Percentiles rank a stretch among this genome's conserved stretches.
Evolutionary conservation across 2,797 vertebrate genomes (phyloP).

Genomic region (Brotula barbata): DNA sequence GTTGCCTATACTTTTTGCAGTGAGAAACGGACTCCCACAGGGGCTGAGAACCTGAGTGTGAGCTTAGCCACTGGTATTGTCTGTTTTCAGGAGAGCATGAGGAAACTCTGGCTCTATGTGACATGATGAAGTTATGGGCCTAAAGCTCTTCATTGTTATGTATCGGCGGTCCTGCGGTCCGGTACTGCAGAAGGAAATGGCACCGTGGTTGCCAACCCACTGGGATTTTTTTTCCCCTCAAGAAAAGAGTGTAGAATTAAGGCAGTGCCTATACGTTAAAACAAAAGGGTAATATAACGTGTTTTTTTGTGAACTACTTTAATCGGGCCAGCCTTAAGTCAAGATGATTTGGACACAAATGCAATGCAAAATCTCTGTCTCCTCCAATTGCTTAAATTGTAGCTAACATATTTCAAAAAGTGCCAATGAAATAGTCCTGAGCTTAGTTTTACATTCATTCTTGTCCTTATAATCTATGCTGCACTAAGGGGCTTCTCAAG

Average conservation of each 20-base stretch:
- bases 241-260: conserved; percentile 39
- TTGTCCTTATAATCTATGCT: conserved; percentile 48
- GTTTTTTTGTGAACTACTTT: conserved; percentile 47
- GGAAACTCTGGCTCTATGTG: conserved; percentile 58
- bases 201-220: conserved; percentile 41
- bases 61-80: conserved; percentile 43
- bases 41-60: conserved; percentile 36
- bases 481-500: conserved; percentile 63
- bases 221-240: conserved; percentile 6
- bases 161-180: conserved; percentile 56
- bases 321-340: conserved; percentile 40
- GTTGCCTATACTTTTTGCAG: conserved; percentile 5
- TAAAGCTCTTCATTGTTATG: conserved; percentile 70
- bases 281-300: conserved; percentile 46
- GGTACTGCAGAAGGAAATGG: conserved; percentile 30
- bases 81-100: conserved; percentile 44
- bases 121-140: conserved; percentile 63
- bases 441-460: conserved; percentile 56
- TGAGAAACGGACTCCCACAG: conserved; percentile 2
- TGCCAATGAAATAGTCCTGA: conserved; percentile 58
- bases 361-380: conserved; percentile 55
- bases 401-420: conserved; percentile 62
- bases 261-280: conserved; percentile 55
- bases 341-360: conserved; percentile 61
- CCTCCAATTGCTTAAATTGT: conserved; percentile 65